Percentiles rank a stretch among this genome's conserved stretches.
Evolutionary conservation across 2,797 vertebrate genomes (phyloP).

Genomic region (Aphelocoma californica): DNA sequence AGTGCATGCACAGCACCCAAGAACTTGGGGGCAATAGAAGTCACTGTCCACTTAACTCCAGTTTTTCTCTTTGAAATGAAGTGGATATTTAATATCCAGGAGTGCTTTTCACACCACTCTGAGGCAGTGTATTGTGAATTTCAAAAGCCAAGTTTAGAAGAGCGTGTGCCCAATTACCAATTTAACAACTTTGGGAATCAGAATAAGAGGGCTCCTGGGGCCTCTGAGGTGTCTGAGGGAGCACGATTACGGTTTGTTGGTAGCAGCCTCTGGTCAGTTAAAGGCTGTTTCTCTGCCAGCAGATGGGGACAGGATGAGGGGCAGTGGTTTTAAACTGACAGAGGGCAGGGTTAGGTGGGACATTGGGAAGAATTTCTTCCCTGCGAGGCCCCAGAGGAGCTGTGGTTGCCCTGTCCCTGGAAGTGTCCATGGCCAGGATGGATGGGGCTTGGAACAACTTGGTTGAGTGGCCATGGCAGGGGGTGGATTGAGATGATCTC

Average conservation of each 20-base stretch:
- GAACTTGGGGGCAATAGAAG: not conserved
- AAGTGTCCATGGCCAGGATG: not conserved
- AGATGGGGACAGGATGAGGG: not conserved
- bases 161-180: not conserved
- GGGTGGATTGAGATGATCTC: not conserved
- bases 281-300: not conserved
- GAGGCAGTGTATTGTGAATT: not conserved
- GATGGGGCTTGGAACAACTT: not conserved
- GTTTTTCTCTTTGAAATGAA: not conserved
- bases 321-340: not conserved
- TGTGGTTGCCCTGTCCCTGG: not conserved
- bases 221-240: not conserved
- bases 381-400: not conserved
- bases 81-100: not conserved
- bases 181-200: not conserved
- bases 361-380: not conserved
- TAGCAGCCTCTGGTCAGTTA: not conserved
- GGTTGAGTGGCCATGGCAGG: not conserved
- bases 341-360: not conserved
- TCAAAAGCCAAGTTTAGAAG: not conserved
- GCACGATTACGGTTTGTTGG: not conserved
- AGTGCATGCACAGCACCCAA: not conserved
- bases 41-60: not conserved
- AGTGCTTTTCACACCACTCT: not conserved
- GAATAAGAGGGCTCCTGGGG: not conserved